phyloP scores from a whole-genome alignment of 1,140 invertebrate species.

The Camponotus pennsylvanicus region DNA sequence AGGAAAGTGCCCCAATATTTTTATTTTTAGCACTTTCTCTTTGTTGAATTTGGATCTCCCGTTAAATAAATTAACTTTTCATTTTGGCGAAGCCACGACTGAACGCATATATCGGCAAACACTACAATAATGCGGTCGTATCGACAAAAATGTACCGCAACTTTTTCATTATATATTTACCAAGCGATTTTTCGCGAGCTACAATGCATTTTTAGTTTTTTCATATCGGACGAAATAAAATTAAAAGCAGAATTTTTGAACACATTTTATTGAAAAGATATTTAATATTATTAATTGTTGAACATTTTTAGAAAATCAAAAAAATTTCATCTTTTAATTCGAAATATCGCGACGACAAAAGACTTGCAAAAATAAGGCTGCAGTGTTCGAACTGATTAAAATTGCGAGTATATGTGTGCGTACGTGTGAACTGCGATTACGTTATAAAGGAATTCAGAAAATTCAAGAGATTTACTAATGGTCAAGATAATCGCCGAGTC shows the following conservation, averaged over 20 bases:
- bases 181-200: background rate
- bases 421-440: too few relatives aligned
- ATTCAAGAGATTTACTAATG: background rate
- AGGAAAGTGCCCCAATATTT: background rate
- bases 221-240: background rate
- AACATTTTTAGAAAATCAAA: too few relatives aligned
- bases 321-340: background rate
- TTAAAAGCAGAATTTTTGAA: background rate
- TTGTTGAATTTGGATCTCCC: background rate
- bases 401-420: too few relatives aligned
- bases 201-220: background rate
- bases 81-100: background rate
- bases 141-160: constrained; percentile 11
- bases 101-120: constrained; percentile 23
- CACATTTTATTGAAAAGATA: background rate
- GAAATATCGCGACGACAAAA: background rate
- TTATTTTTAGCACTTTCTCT: background rate
- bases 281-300: background rate
- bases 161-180: background rate
- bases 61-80: constrained; percentile 11
- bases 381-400: background rate
- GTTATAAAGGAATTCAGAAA: background rate
- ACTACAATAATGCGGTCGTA: background rate
- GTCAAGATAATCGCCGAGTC: background rate
- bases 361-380: background rate